A percentile compares a stretch with the other conserved stretches of the same genome.
Evolutionary conservation across 2,113 vertebrate genomes (phyloP).

Genomic region (Collichthys lucidus): DNA sequence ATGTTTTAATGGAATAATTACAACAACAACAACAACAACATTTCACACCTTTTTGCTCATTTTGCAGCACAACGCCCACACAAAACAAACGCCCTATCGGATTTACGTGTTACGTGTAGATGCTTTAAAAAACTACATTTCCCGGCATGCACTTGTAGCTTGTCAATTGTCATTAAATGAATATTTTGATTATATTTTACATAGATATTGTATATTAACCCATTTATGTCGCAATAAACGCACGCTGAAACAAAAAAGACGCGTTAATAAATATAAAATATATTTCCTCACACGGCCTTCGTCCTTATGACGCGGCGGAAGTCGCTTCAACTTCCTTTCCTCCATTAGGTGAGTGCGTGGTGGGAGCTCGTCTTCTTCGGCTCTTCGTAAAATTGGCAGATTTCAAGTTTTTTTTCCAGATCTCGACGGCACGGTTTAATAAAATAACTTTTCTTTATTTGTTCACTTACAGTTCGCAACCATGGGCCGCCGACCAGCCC

Average conservation of each 20-base stretch:
- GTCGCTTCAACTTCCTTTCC: slow-evolving; percentile 79
- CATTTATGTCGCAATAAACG: not conserved
- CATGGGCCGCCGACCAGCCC: slow-evolving; percentile 88
- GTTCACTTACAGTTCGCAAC: slow-evolving; percentile 75
- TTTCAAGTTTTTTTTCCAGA: not conserved
- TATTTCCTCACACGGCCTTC: not conserved
- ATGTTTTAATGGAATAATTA: no score
- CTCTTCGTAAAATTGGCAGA: slow-evolving; percentile 25
- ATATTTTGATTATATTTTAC: not conserved
- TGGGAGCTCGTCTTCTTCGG: slow-evolving; percentile 1
- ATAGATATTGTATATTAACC: accelerated
- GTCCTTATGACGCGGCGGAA: slow-evolving; percentile 79
- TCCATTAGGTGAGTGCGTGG: slow-evolving; percentile 88
- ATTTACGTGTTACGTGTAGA: no score
- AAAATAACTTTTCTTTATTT: slow-evolving; percentile 24
- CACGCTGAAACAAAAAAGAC: not conserved
- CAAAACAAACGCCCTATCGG: no score
- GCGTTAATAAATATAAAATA: not conserved
- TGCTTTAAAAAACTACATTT: slow-evolving; percentile 48
- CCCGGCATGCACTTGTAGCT: slow-evolving; percentile 34
- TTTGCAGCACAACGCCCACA: no score
- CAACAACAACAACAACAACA: no score
- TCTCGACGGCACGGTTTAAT: accelerated
- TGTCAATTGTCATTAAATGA: accelerated
- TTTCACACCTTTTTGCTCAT: no score